Conservation (phyloP, 2,113 vertebrate species). For the Miniopterus natalensis region DNA sequence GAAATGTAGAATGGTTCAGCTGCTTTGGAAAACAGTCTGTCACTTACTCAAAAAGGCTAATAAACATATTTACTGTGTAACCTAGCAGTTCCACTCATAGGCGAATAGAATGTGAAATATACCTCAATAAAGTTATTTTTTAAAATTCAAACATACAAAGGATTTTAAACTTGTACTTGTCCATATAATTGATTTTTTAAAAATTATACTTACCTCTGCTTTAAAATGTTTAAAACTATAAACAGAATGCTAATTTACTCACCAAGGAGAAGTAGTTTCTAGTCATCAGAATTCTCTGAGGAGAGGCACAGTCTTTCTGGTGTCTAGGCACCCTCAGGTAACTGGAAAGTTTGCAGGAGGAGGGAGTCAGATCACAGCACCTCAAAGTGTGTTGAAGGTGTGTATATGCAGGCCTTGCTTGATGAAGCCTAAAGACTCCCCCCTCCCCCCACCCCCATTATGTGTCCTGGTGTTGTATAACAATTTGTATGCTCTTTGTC, state of each 20-base stretch:
- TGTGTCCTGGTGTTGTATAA: not conserved
- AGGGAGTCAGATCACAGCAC: not conserved
- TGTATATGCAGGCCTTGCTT: not conserved
- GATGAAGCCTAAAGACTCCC: not conserved
- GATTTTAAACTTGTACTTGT: not conserved
- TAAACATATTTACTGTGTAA: not conserved
- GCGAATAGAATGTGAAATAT: not conserved
- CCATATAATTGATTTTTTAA: not conserved
- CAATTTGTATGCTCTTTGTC: not conserved
- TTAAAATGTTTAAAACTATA: not conserved
- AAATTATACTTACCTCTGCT: not conserved
- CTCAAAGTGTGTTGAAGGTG: not conserved
- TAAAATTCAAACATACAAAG: not conserved
- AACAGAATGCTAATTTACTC: constrained; percentile 19
- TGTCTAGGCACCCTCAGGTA: not conserved
- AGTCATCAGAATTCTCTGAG: not conserved
- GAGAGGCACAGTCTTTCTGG: not conserved
- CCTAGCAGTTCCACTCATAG: not conserved
- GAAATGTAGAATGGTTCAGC: not conserved
- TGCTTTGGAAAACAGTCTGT: not conserved
- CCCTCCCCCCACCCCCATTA: no score
- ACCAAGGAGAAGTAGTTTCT: not conserved
- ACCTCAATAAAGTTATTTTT: not conserved
- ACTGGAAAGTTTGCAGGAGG: not conserved
- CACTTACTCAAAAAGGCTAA: not conserved